Conservation (phyloP, 2,797 vertebrate genomes). For the Peromyscus melanophrys region DNA sequence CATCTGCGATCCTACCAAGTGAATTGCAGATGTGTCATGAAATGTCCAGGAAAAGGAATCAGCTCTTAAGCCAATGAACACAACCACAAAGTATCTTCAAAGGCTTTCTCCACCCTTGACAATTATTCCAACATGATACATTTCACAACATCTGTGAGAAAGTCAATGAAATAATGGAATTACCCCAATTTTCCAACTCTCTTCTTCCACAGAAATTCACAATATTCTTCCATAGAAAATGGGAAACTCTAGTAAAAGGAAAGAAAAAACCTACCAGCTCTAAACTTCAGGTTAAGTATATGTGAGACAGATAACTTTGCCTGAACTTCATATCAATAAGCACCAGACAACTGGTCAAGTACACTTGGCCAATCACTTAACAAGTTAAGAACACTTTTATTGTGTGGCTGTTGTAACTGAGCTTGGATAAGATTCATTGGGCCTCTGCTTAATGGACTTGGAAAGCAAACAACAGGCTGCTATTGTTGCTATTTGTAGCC, state of each 20-base stretch:
- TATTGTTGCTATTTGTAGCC: background rate
- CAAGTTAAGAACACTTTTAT: background rate
- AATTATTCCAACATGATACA: slow-evolving; percentile 66
- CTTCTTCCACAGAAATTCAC: slow-evolving; percentile 61
- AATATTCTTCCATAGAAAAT: slow-evolving; percentile 57
- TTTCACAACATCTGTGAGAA: slow-evolving; percentile 66
- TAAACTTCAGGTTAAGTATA: background rate
- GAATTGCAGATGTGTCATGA: slow-evolving; percentile 43
- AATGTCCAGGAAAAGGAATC: slow-evolving; percentile 62
- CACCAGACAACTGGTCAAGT: background rate
- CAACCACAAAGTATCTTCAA: slow-evolving; percentile 75
- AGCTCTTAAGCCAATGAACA: slow-evolving; percentile 71
- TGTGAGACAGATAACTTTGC: background rate
- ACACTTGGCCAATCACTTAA: background rate
- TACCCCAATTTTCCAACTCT: slow-evolving; percentile 60
- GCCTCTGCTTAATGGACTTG: background rate
- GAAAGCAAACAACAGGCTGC: slow-evolving; percentile 2
- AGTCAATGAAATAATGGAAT: slow-evolving; percentile 74
- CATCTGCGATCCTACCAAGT: slow-evolving; percentile 60
- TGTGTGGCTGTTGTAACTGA: background rate
- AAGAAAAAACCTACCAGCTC: slow-evolving; percentile 28
- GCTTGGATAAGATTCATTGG: background rate
- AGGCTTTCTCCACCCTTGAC: slow-evolving; percentile 62
- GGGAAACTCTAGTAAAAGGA: slow-evolving; percentile 28
- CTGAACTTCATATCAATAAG: background rate